These are phyloP conservation scores for Drosophila nigricruria DNA, from an alignment of 2,888 invertebrate species.

Conservation along the genomic window DNA sequence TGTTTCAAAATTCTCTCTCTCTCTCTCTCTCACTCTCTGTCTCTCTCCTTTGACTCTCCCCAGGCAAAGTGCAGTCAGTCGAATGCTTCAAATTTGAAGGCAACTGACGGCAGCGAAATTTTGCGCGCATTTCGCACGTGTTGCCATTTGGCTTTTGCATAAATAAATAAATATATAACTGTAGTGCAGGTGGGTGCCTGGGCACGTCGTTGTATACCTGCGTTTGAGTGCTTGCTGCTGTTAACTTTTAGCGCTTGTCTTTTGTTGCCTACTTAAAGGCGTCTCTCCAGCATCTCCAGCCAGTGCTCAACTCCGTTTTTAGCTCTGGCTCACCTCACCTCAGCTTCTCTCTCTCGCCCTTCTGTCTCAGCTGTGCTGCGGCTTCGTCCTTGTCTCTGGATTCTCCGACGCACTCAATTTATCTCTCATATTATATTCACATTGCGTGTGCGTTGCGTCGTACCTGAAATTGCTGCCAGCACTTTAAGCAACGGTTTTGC, in stretches of 20 bases:
- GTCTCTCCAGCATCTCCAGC: conserved; percentile 12
- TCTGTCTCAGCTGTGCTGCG: neutral
- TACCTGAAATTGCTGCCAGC: conserved; percentile 60
- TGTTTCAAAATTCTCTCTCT: conserved; percentile 12
- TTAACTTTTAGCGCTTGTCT: conserved; percentile 64
- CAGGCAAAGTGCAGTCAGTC: conserved; percentile 39
- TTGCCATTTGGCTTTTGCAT: conserved; percentile 62
- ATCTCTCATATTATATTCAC: conserved; percentile 70
- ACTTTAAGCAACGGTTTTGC: conserved; percentile 39
- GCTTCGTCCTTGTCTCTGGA: conserved; percentile 21
- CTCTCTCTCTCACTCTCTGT: too few relatives aligned
- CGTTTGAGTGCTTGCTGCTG: conserved; percentile 54
- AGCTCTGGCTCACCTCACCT: neutral
- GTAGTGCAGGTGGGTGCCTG: conserved; percentile 23
- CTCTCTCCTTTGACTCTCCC: neutral
- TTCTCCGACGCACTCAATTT: conserved; percentile 63
- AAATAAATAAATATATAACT: conserved; percentile 67
- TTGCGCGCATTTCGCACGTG: conserved; percentile 68
- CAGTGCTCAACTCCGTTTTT: neutral
- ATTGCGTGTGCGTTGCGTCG: conserved; percentile 57
- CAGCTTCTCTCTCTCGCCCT: neutral
- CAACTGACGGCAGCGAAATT: conserved; percentile 50
- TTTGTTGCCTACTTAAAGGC: conserved; percentile 67
- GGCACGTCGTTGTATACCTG: conserved; percentile 8
- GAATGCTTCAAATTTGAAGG: conserved; percentile 16